Base-by-base conservation (phyloP, 1,140 invertebrate genomes). In the Apis cerana region DNA sequence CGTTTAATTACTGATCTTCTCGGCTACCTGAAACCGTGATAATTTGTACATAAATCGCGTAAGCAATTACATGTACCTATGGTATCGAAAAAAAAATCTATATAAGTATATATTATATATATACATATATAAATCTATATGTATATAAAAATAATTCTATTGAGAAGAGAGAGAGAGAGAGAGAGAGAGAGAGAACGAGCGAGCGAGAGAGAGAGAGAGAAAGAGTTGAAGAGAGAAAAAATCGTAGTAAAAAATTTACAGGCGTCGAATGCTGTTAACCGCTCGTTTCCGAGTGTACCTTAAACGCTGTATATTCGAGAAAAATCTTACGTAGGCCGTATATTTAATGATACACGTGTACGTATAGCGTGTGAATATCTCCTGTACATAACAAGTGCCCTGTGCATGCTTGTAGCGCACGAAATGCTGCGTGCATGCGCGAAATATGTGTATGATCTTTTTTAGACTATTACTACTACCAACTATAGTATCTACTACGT, bases 11-110 rank as follows among this genome's bases (percentile, higher is more conserved):
- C 87, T 76, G 79, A 87, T 88, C 75, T 83, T 88, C 85, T 78
- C 75, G 87, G 86, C 87, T 88, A 88, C 86, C 87, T 88, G 85
- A 88, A 85, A 88, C 48, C 85, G 87, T 88, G 86, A 88, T 88
- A 88, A 88, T 67, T 82, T 88, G 85, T 88, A 88, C 79, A 88
- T 88, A 88, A 84, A 82, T 88, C 75, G 75, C 82, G 85, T 87
- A 87, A 88, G 81, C 75, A 85, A 79, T 82, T 87, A 85, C 64
- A 48, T 64, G 86, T 87, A 87, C 82, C 87, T 87, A 87, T 43
- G 68, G 64, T 85, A 80, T 80, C 81, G 21, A 87, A 80, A 69
- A 87, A 80, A 69, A 88, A 61, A 72, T 65, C 19, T 85, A 78
- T 82, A 74, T 85, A 79, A 67, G 75, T 64, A 79, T 78, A 80